Percentiles rank a stretch among this genome's conserved stretches.
Evolutionary conservation across 2,797 vertebrate species (phyloP).

Genomic region (Sitta carolinensis): DNA sequence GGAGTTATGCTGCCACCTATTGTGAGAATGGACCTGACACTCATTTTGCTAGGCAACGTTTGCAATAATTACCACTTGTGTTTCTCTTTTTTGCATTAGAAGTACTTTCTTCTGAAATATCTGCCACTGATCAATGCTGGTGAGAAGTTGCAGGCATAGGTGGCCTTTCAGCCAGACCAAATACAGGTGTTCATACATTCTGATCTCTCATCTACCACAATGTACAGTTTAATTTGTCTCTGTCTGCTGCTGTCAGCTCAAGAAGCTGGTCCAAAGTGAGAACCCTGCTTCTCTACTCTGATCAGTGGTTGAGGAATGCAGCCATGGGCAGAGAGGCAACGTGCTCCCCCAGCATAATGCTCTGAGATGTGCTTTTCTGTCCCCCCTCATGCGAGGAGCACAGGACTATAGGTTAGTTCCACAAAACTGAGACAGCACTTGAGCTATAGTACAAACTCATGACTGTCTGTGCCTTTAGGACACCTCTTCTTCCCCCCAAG

Average conservation of each 20-base stretch:
- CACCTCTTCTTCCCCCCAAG: neutral
- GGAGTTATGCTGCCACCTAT: conserved; percentile 56
- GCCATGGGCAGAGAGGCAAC: neutral
- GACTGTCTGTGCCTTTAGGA: neutral
- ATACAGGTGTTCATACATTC: neutral
- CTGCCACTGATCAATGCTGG: neutral
- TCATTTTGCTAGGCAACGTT: neutral
- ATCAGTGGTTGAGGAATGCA: rapidly evolving
- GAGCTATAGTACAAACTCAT: neutral
- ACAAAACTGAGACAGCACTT: neutral
- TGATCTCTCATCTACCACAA: neutral
- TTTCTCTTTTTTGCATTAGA: neutral
- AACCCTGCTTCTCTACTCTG: rapidly evolving
- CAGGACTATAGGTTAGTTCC: neutral
- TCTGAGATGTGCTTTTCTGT: rapidly evolving
- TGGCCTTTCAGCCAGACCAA: neutral
- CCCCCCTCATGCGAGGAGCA: rapidly evolving
- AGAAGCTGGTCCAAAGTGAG: neutral
- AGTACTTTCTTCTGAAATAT: neutral
- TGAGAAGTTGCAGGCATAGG: neutral
- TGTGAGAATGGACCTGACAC: neutral
- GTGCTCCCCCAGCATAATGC: rapidly evolving
- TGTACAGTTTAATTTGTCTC: neutral
- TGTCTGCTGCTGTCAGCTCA: neutral
- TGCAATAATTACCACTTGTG: neutral